phyloP scores from a whole-genome alignment of 2,797 vertebrate species.

The Lepilemur septentrionalis region DNA sequence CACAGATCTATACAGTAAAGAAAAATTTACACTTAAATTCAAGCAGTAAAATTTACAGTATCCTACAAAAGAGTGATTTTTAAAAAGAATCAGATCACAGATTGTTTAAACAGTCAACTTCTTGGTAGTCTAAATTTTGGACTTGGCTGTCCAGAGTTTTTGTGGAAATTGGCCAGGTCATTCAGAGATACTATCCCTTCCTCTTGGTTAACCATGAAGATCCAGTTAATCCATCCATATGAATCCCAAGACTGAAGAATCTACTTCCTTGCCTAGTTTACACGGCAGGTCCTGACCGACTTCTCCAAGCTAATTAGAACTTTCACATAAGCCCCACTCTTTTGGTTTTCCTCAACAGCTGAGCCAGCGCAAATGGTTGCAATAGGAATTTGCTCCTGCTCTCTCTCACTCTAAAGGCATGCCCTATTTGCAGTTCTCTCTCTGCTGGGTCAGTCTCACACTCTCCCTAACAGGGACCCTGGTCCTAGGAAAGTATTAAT shows the following conservation, averaged over 20 bases:
- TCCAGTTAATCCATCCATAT: too few relatives aligned
- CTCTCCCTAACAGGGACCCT: neutral
- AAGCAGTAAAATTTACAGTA: neutral
- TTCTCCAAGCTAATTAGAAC: too few relatives aligned
- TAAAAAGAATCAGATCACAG: neutral
- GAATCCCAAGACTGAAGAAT: too few relatives aligned
- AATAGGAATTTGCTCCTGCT: neutral
- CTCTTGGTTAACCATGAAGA: neutral
- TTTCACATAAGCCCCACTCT: too few relatives aligned
- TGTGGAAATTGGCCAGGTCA: neutral
- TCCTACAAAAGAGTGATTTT: neutral
- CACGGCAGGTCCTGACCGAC: too few relatives aligned
- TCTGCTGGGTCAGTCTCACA: neutral
- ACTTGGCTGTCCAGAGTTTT: neutral
- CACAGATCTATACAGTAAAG: neutral
- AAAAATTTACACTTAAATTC: neutral
- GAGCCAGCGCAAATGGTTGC: neutral
- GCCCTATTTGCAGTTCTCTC: neutral
- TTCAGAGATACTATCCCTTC: neutral
- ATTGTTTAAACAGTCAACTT: neutral
- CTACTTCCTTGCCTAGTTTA: too few relatives aligned
- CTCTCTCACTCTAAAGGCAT: neutral
- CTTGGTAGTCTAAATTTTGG: neutral
- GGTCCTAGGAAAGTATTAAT: neutral
- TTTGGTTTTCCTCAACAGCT: neutral